Percentiles rank a stretch among this genome's conserved stretches.
These are phyloP conservation scores for Tetrax tetrax DNA, from an alignment of 2,113 vertebrate species.

Conservation along the genomic window DNA sequence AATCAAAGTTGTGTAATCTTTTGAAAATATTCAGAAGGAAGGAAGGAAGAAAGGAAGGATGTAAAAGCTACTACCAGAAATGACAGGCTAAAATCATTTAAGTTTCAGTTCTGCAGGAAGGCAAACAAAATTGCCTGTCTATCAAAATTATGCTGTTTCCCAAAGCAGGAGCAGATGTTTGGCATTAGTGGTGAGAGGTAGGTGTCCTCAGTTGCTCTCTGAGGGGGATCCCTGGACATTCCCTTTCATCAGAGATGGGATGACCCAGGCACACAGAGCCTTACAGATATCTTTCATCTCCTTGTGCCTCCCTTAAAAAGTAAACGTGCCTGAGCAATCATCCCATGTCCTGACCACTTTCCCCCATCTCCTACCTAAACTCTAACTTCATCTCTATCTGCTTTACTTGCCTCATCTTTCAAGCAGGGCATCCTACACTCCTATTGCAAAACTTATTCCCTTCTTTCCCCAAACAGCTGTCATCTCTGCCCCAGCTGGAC, in stretches of 20 bases:
- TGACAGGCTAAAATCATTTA: background rate
- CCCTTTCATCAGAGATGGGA: background rate
- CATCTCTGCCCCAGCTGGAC: background rate
- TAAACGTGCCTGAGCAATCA: accelerated
- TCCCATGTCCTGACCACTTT: background rate
- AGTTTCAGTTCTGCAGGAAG: background rate
- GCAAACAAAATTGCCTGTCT: background rate
- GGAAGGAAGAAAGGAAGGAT: background rate
- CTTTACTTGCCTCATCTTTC: background rate
- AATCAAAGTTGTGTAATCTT: background rate
- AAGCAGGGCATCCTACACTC: background rate
- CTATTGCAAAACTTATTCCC: background rate
- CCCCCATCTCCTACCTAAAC: background rate
- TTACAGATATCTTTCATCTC: background rate
- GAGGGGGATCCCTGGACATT: background rate
- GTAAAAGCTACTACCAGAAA: background rate
- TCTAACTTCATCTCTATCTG: background rate
- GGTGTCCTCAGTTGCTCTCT: background rate
- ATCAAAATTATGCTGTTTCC: background rate
- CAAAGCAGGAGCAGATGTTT: background rate
- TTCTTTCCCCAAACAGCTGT: background rate
- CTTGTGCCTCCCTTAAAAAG: background rate
- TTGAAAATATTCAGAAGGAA: background rate
- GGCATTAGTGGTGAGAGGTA: background rate
- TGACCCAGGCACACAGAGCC: background rate